phyloP scores from a whole-genome alignment of 2,888 invertebrate species.

The Drosophila barbarae region DNA sequence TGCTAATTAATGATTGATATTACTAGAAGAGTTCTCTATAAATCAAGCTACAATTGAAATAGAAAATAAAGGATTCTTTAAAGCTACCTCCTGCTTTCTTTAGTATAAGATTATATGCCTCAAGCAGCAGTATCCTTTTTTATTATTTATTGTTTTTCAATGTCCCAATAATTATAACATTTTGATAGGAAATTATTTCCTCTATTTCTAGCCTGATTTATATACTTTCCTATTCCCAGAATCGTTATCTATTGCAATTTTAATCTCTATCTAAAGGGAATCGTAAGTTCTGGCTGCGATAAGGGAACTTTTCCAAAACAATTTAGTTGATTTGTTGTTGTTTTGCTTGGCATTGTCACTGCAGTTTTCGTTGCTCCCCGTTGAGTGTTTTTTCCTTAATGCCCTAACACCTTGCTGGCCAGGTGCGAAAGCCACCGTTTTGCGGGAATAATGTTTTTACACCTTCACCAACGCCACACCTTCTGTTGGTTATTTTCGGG shows the following conservation, averaged over 20 bases:
- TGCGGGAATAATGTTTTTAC: conserved; percentile 39
- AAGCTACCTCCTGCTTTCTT: neutral
- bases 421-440: conserved; percentile 10
- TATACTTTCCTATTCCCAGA: neutral
- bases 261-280: neutral
- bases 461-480: conserved; percentile 18
- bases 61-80: neutral
- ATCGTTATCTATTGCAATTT: neutral
- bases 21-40: neutral
- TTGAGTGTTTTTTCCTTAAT: conserved; percentile 30
- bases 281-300: neutral
- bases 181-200: neutral
- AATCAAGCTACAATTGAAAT: accelerated
- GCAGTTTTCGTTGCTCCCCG: conserved; percentile 7
- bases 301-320: conserved; percentile 1
- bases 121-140: too few relatives aligned
- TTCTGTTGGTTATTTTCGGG: conserved; percentile 60
- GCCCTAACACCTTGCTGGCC: conserved; percentile 47
- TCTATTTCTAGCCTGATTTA: too few relatives aligned
- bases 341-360: conserved; percentile 20
- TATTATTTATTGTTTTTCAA: neutral
- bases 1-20: neutral
- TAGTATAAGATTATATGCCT: too few relatives aligned
- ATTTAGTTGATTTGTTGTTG: conserved; percentile 24
- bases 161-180: too few relatives aligned